phyloP scores from a whole-genome alignment of 2,113 vertebrate species.

The Plectropomus leopardus region DNA sequence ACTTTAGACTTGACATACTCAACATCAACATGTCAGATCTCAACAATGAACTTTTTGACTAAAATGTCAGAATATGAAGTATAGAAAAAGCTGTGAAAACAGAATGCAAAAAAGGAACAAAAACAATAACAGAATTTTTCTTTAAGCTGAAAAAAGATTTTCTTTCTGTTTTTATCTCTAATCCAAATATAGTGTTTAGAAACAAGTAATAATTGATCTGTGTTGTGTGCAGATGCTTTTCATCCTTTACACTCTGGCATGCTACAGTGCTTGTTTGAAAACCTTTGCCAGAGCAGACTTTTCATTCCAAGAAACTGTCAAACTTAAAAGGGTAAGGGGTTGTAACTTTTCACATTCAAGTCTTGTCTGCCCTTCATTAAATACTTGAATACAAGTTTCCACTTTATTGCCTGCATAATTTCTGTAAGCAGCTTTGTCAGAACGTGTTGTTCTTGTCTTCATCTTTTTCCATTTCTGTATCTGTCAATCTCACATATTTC shows the following conservation, averaged over 20 bases:
- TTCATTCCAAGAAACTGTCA: neutral
- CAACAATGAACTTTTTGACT: neutral
- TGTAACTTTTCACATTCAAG: neutral
- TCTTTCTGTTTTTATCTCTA: neutral
- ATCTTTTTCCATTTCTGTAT: neutral
- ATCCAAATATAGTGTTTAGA: neutral
- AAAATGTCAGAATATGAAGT: neutral
- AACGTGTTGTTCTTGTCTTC: neutral
- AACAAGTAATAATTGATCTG: neutral
- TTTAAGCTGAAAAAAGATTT: neutral
- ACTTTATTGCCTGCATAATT: neutral
- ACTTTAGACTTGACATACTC: too few species aligned
- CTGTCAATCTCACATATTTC: neutral
- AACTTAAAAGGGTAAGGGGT: neutral
- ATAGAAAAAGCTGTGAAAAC: neutral
- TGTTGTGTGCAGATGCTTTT: neutral
- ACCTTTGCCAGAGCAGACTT: neutral
- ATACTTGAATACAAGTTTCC: too few species aligned
- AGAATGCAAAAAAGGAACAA: too few species aligned
- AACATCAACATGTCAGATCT: neutral
- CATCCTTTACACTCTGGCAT: neutral
- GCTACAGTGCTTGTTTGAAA: slow-evolving; percentile 3
- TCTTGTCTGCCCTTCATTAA: neutral
- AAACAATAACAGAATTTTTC: neutral
- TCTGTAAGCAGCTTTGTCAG: neutral